Conservation (phyloP, 2,888 invertebrate genomes). For the Scelioninae gen. 2 region DNA sequence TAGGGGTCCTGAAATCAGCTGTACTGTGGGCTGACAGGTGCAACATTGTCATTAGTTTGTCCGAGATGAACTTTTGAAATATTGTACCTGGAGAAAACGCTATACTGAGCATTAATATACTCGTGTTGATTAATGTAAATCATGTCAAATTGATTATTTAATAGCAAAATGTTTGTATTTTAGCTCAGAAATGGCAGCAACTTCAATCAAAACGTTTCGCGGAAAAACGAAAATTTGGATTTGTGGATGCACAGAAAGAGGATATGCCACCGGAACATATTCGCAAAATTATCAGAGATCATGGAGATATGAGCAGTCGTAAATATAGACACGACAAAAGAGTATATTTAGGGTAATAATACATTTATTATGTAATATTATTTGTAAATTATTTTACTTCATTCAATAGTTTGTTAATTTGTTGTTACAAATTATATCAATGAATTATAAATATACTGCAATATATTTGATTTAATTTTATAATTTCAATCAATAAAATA, state of each 20-base stretch:
- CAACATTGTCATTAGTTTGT: conserved; percentile 65
- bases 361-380: not conserved
- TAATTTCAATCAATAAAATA: not conserved
- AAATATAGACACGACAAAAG: conserved; percentile 99
- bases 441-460: conserved; percentile 1
- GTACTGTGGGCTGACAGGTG: conserved; percentile 71
- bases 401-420: not conserved
- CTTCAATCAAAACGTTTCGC: conserved; percentile 98
- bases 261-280: conserved; percentile 99
- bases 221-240: conserved; percentile 98
- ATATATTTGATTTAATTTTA: too few relatives aligned
- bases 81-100: conserved; percentile 70
- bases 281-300: conserved; percentile 98
- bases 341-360: conserved; percentile 91
- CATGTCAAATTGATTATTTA: too few relatives aligned
- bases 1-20: conserved; percentile 76
- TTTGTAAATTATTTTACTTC: not conserved
- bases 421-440: not conserved
- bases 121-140: too few relatives aligned
- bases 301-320: conserved; percentile 99
- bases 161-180: too few relatives aligned
- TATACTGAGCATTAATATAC: conserved; percentile 58
- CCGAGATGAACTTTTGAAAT: conserved; percentile 66
- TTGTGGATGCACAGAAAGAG: conserved; percentile 99
- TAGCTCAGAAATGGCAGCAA: conserved; percentile 98